A percentile compares a stretch with the other conserved stretches of the same genome.
Evolutionary conservation across 2,888 invertebrate genomes (phyloP).

Genomic region (Himalopsyche japonica): DNA sequence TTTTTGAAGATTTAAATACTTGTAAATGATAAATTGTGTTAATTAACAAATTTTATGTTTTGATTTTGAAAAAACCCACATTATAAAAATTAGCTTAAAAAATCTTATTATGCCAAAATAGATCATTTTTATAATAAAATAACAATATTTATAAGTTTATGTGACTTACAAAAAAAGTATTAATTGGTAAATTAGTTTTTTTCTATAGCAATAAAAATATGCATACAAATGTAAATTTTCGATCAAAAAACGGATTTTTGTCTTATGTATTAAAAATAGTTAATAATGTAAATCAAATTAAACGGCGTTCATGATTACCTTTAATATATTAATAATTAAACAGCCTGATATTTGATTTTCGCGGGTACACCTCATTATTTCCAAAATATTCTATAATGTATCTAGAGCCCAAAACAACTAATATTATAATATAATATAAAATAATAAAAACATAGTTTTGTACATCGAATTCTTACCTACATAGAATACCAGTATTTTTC

Average conservation of each 20-base stretch:
- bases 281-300: background rate
- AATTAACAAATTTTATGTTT: too few relatives aligned
- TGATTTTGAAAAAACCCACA: too few relatives aligned
- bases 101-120: background rate
- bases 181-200: background rate
- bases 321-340: background rate
- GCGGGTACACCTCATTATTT: background rate
- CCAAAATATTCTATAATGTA: too few relatives aligned
- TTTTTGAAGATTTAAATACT: too few relatives aligned
- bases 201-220: background rate
- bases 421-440: background rate
- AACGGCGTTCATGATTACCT: conserved; percentile 18
- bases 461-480: background rate
- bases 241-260: background rate
- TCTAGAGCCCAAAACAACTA: background rate
- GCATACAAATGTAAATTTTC: background rate
- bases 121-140: background rate
- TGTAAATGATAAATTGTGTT: too few relatives aligned
- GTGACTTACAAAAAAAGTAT: background rate
- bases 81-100: background rate
- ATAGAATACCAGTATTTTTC: background rate
- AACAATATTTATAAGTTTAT: background rate
- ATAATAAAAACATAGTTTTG: background rate
- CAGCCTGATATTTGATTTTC: background rate
- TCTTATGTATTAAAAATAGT: background rate